Conservation (phyloP, 35 echinoderm and acorn worm species). For the Ptychodera flava region DNA sequence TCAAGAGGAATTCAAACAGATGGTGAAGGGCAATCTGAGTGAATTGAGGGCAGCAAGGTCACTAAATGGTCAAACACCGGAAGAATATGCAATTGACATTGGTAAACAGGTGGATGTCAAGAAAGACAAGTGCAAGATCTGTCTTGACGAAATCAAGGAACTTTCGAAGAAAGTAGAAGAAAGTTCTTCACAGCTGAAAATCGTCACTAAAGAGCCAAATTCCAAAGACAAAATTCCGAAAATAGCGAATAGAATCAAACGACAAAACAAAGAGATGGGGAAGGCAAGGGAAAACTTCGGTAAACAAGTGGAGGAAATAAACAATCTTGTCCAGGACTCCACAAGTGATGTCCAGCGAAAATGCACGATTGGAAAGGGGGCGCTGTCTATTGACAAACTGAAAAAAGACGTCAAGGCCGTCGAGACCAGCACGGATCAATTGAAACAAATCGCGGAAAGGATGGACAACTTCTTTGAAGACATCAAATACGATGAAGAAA, state of each 20-base stretch:
- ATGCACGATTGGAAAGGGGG: background rate
- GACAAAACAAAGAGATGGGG: background rate
- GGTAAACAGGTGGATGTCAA: background rate
- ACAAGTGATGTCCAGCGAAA: background rate
- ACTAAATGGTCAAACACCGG: background rate
- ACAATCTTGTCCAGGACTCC: background rate
- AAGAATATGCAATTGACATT: background rate
- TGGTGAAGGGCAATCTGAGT: background rate
- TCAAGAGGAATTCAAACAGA: background rate
- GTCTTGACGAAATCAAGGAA: background rate
- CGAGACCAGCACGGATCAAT: background rate
- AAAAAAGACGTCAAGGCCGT: background rate
- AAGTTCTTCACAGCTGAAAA: background rate
- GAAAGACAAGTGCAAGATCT: background rate
- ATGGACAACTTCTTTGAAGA: background rate
- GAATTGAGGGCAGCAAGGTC: background rate
- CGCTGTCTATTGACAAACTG: background rate
- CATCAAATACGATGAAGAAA: background rate
- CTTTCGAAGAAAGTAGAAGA: background rate
- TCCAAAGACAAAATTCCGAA: background rate
- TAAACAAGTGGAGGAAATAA: background rate
- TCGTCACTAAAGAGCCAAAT: background rate
- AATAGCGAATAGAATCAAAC: background rate
- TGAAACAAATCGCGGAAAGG: background rate
- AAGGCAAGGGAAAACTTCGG: background rate